Percentiles rank a stretch among this genome's conserved stretches.
Evolutionary conservation across 2,888 invertebrate genomes (phyloP).

Genomic region (Callyntrura guangdongensis): DNA sequence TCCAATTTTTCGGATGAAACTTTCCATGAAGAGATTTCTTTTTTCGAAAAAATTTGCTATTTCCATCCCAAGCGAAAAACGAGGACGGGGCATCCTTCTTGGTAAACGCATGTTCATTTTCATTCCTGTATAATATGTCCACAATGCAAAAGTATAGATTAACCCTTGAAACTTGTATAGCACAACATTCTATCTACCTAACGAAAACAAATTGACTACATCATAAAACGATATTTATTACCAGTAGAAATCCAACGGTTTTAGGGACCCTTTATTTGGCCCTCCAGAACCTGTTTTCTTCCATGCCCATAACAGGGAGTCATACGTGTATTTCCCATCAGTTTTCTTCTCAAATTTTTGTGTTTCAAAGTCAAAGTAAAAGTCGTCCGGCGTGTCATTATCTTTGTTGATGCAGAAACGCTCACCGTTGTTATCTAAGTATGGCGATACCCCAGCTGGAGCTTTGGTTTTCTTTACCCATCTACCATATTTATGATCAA

Average conservation of each 20-base stretch:
- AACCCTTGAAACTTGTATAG: too few species aligned
- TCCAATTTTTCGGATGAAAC: conserved; percentile 76
- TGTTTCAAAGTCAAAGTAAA: conserved; percentile 64
- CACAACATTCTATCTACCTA: too few species aligned
- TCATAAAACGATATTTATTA: too few species aligned
- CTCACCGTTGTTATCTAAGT: conserved; percentile 51
- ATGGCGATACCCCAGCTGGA: conserved; percentile 19
- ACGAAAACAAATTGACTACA: too few species aligned
- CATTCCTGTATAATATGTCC: conserved; percentile 59
- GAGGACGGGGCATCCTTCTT: conserved; percentile 77
- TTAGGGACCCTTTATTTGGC: conserved; percentile 18
- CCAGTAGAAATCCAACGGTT: conserved; percentile 74
- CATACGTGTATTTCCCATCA: conserved; percentile 47
- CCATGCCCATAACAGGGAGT: conserved; percentile 59
- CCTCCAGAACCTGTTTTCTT: neutral
- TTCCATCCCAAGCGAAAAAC: conserved; percentile 72
- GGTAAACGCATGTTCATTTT: conserved; percentile 47
- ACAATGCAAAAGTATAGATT: too few species aligned
- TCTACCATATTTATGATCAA: conserved; percentile 57
- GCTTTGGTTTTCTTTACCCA: conserved; percentile 63
- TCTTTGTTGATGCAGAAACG: conserved; percentile 35
- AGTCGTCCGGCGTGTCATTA: conserved; percentile 69
- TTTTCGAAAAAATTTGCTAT: conserved; percentile 76
- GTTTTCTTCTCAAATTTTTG: conserved; percentile 55
- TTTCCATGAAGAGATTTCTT: conserved; percentile 71